Conservation (phyloP, 30 jellyfish, hydroid and myxozoan species). For the Aurelia sp. region DNA sequence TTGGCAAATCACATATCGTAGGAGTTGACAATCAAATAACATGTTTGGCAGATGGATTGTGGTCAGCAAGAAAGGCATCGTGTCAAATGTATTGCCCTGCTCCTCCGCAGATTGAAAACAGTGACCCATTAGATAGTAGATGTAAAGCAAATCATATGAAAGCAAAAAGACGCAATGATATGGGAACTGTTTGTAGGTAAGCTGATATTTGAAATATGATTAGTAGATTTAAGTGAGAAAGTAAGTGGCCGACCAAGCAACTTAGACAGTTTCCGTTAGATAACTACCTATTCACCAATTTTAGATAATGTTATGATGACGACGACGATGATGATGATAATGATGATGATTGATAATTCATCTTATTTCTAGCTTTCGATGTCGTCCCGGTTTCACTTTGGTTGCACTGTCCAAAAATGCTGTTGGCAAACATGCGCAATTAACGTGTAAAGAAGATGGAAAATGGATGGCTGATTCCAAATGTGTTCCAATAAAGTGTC, state of each 20-base stretch:
- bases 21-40: conserved; percentile 72
- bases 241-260: too few species aligned
- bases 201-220: too few species aligned
- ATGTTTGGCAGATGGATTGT: conserved; percentile 86
- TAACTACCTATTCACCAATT: too few species aligned
- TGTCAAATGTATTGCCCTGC: conserved; percentile 74
- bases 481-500: conserved; percentile 77
- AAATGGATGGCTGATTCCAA: conserved; percentile 78
- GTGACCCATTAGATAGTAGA: conserved; percentile 32
- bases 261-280: too few species aligned
- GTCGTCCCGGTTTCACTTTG: conserved; percentile 79
- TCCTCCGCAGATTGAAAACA: conserved; percentile 60
- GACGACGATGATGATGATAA: neutral
- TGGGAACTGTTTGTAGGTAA: conserved; percentile 80
- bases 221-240: too few species aligned
- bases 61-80: conserved; percentile 76
- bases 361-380: conserved; percentile 67
- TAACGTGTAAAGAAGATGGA: conserved; percentile 81
- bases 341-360: neutral
- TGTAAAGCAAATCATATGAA: conserved; percentile 71
- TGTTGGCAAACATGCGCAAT: conserved; percentile 60
- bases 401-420: conserved; percentile 17
- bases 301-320: too few species aligned
- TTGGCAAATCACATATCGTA: conserved; percentile 44
- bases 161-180: conserved; percentile 38